Percentiles rank a stretch among this genome's conserved stretches.
Conservation (phyloP, 2,113 vertebrate genomes). For the Petroica traversi region DNA sequence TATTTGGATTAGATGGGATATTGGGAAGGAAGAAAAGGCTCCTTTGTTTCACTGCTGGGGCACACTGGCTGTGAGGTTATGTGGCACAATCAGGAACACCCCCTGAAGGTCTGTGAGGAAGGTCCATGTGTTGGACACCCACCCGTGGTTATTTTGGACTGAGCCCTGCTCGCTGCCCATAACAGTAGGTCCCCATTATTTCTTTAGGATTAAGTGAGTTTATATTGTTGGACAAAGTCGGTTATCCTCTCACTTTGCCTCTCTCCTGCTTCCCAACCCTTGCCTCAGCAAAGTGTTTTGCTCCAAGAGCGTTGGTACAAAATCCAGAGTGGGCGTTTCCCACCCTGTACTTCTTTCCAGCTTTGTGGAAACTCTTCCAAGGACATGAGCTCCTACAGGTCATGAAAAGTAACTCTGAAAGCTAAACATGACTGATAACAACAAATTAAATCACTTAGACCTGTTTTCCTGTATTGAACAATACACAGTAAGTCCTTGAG, state of each 20-base stretch:
- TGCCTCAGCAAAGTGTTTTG: not conserved
- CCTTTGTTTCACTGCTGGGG: not conserved
- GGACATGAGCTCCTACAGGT: not conserved
- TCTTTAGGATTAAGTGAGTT: not conserved
- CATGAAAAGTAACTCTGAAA: not conserved
- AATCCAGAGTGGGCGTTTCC: not conserved
- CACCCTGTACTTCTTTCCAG: not conserved
- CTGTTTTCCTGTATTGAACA: not conserved
- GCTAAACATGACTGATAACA: not conserved
- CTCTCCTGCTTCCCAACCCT: not conserved
- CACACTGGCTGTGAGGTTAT: not conserved
- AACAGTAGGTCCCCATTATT: not conserved
- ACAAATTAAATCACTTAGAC: not conserved
- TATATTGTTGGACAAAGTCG: not conserved
- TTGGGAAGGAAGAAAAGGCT: no score
- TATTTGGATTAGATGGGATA: no score
- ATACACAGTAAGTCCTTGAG: not conserved
- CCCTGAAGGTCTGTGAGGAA: not conserved
- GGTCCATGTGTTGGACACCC: rapidly evolving
- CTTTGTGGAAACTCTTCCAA: not conserved
- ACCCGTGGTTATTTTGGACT: not conserved
- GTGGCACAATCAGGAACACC: not conserved
- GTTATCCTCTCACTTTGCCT: not conserved
- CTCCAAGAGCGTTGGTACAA: not conserved
- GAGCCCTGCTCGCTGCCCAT: not conserved